These are phyloP conservation scores for Melipona beecheii DNA, from an alignment of 2,888 invertebrate species.

Conservation along the genomic window DNA sequence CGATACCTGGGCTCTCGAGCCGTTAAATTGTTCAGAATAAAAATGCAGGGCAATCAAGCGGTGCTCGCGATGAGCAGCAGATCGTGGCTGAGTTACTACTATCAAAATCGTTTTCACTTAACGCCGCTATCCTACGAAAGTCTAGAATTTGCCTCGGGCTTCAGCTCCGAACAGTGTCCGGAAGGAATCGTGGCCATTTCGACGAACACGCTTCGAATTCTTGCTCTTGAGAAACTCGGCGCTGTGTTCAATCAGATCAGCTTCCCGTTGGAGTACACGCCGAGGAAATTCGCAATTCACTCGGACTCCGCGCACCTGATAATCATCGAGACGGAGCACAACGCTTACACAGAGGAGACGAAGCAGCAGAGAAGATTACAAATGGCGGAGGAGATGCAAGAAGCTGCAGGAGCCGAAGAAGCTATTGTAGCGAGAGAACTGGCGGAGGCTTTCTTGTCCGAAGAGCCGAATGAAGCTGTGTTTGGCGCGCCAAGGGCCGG, in stretches of 20 bases:
- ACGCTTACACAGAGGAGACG: conserved; percentile 98
- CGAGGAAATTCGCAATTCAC: conserved; percentile 97
- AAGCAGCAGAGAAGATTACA: conserved; percentile 96
- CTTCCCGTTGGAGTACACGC: conserved; percentile 97
- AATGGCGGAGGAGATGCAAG: conserved; percentile 99
- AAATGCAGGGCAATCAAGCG: conserved; percentile 98
- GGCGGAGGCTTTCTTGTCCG: conserved; percentile 98
- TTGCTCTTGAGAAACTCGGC: conserved; percentile 98
- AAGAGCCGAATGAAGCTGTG: conserved; percentile 95
- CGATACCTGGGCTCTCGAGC: conserved; percentile 98
- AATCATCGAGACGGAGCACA: conserved; percentile 98
- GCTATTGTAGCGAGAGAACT: conserved; percentile 98
- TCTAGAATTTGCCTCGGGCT: conserved; percentile 98
- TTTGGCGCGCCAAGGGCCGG: conserved; percentile 99
- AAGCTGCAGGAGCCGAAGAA: conserved; percentile 98
- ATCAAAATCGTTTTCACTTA: conserved; percentile 97
- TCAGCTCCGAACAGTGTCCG: conserved; percentile 98
- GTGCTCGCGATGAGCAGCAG: conserved; percentile 99
- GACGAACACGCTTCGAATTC: conserved; percentile 97
- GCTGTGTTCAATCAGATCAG: conserved; percentile 99
- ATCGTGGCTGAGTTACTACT: conserved; percentile 99
- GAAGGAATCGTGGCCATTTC: conserved; percentile 99
- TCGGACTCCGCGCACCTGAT: conserved; percentile 95
- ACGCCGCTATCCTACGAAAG: conserved; percentile 98
- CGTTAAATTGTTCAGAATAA: conserved; percentile 97